Percentiles rank a stretch among this genome's conserved stretches.
These are phyloP conservation scores for Holcopasites calliopsidis DNA, from an alignment of 1,140 invertebrate species.

Conservation along the genomic window DNA sequence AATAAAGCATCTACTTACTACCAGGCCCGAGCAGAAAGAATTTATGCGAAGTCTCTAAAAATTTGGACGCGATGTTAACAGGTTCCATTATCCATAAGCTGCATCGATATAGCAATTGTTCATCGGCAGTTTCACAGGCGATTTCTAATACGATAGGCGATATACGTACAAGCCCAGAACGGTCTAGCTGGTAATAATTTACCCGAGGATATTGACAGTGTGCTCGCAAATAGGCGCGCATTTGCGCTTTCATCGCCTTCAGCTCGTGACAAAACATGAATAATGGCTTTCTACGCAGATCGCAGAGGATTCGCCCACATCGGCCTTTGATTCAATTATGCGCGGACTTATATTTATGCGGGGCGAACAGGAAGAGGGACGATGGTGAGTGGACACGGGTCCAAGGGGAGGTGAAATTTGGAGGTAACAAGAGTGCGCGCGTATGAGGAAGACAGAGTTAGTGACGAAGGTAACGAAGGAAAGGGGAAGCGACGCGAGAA, in stretches of 20 bases:
- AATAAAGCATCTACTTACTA: too few species aligned
- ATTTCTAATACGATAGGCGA: constrained; percentile 58
- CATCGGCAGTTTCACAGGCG: constrained; percentile 52
- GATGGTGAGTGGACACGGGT: constrained; percentile 30
- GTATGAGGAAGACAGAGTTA: constrained; percentile 7
- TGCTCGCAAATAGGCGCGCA: constrained; percentile 28
- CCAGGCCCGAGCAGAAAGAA: too few species aligned
- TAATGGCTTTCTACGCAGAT: constrained; percentile 65
- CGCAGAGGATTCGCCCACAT: constrained; percentile 70
- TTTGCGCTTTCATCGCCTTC: constrained; percentile 53
- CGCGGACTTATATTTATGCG: constrained; percentile 72
- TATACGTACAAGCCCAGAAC: constrained; percentile 53
- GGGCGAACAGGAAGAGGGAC: constrained; percentile 21
- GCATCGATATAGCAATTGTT: constrained; percentile 57
- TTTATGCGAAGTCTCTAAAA: too few species aligned
- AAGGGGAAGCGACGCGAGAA: not conserved
- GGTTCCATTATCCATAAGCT: too few species aligned
- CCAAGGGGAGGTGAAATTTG: not conserved
- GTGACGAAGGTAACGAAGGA: not conserved
- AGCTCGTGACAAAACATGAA: constrained; percentile 36
- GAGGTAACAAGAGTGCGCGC: constrained; percentile 16
- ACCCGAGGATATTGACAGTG: constrained; percentile 39
- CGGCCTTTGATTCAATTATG: constrained; percentile 72
- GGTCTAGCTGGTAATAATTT: too few species aligned
- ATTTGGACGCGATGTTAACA: too few species aligned